Base-by-base conservation (phyloP, 2,113 vertebrate species). In the Mesocricetus auratus region DNA sequence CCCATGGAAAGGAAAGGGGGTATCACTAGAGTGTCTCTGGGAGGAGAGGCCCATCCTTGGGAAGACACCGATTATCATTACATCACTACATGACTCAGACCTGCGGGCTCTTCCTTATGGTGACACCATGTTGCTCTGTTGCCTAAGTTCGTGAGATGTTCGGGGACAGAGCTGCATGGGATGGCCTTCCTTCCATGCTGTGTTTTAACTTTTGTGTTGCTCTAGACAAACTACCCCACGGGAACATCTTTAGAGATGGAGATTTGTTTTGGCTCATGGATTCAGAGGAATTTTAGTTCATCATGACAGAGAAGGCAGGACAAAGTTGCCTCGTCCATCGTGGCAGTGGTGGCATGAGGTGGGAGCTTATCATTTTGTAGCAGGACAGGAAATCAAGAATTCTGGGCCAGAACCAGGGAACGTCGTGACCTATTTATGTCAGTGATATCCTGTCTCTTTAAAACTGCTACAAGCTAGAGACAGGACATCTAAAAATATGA, bases 71-170 rank as follows among this genome's bases (percentile, higher is more conserved):
- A 71, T 33, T 7, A 15, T 15, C 56, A 29, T 11, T 5, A 2
- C 24, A 15, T 15, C 42, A 19, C 12, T 5, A 1, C 24, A 8
- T 45, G 56, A 42, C 53, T 62, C 5, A 12, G 31, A 74, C 5
- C 33, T 47, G 39, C 39, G 29, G 42, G 21, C 33, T 74, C 16
- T n/a, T 47, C 15, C 6, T 36, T 21, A 10, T n/a, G 39, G 90
- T 36, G 22, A 85, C 12, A 9, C 1, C 6, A 7, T 12, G 33
- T n/a, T 45, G 33, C 69, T 82, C 77, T 1, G 17, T 11, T 10
- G 45, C 1, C 2, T 1, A 1, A 69, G 47, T 60, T 16, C 4
- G 1, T 2, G 68, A 56, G 16, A 7, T 42, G 19, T 36, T 19
- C 17, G 39, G 69, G 60, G 26, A 62, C 3, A 10, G 5, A 8